Evolutionary conservation across 2,797 vertebrate genomes (phyloP).

Genomic region (Dipus sagitta): DNA sequence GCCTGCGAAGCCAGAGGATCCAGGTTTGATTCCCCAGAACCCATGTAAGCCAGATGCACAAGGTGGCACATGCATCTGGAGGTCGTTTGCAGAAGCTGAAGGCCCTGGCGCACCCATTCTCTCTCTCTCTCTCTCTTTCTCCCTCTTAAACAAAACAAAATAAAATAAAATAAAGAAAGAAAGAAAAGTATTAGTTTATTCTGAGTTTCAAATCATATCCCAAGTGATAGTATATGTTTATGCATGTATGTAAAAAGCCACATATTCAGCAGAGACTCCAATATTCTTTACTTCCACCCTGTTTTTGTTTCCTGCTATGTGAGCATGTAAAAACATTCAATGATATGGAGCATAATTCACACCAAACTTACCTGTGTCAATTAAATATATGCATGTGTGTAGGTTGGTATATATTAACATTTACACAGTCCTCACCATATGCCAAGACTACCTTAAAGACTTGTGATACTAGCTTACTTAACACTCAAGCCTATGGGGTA

Average conservation of each 20-base stretch:
- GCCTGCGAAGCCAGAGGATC: too few species aligned
- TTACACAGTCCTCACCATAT: not conserved
- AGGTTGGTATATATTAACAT: not conserved
- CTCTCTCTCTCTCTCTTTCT: too few species aligned
- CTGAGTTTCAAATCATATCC: not conserved
- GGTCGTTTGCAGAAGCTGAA: too few species aligned
- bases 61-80: too few species aligned
- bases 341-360: not conserved
- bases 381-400: not conserved
- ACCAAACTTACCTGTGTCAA: not conserved
- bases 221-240: not conserved
- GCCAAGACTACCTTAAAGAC: not conserved
- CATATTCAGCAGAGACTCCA: not conserved
- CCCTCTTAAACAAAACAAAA: too few species aligned
- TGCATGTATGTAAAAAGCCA: not conserved
- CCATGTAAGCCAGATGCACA: too few species aligned
- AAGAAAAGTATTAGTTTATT: too few species aligned
- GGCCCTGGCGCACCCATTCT: too few species aligned
- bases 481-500: not conserved
- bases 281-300: not conserved
- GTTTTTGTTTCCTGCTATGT: not conserved
- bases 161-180: too few species aligned
- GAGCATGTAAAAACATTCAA: not conserved
- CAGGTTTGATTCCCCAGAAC: too few species aligned
- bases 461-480: not conserved